Percentiles rank a stretch among this genome's conserved stretches.
Evolutionary conservation across 2,113 vertebrate species (phyloP).

Genomic region (Callithrix jacchus): DNA sequence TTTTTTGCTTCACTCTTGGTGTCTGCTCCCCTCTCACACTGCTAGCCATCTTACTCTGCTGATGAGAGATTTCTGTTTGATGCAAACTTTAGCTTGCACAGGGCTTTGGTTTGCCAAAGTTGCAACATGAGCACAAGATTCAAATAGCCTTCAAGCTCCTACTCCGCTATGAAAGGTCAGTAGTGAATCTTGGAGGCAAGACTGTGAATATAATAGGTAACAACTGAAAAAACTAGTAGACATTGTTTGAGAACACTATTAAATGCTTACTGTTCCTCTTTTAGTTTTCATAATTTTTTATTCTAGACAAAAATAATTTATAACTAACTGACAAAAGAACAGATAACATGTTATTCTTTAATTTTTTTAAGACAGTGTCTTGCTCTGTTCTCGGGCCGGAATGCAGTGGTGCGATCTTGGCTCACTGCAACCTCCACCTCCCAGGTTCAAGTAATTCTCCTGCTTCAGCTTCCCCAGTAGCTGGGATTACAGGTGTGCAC

Average conservation of each 20-base stretch:
- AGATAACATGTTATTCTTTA: neutral
- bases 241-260: neutral
- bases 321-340: neutral
- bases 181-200: neutral
- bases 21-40: neutral
- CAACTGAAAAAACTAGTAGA: neutral
- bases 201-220: neutral
- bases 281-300: neutral
- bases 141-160: neutral
- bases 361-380: no score
- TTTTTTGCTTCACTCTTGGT: neutral
- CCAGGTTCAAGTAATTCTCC: no score
- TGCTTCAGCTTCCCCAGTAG: no score
- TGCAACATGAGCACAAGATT: neutral
- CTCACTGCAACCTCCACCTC: no score
- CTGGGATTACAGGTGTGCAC: no score
- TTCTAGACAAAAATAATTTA: constrained; percentile 10
- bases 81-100: neutral
- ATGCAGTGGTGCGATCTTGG: no score
- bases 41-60: neutral
- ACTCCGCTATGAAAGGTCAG: neutral
- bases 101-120: neutral
- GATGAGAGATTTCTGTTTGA: neutral
- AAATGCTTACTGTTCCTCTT: neutral
- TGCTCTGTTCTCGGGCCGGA: no score